phyloP scores from a whole-genome alignment of 2,113 vertebrate species.

The Gavia stellata region DNA sequence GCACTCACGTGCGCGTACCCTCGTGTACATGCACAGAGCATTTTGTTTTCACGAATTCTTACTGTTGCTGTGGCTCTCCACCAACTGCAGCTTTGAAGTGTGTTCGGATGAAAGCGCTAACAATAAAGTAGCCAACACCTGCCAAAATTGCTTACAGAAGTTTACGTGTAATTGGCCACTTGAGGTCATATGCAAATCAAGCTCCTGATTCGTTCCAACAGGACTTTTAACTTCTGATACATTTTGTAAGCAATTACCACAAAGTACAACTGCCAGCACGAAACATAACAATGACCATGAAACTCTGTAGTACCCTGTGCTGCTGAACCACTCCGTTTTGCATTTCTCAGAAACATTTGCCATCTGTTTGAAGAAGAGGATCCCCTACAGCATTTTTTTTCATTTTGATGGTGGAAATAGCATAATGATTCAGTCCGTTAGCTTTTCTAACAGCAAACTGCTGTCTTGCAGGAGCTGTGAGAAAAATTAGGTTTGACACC shows the following conservation, averaged over 20 bases:
- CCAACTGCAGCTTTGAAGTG: background rate
- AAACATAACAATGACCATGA: background rate
- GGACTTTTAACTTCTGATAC: background rate
- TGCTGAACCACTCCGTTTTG: background rate
- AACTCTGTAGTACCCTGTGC: background rate
- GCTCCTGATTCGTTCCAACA: background rate
- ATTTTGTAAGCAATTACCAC: background rate
- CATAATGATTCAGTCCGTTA: background rate
- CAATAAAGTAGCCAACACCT: background rate
- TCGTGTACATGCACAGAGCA: fast-evolving
- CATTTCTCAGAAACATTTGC: background rate
- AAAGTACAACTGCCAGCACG: background rate
- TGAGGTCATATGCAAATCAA: background rate
- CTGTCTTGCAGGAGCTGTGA: background rate
- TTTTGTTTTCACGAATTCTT: background rate
- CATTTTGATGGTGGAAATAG: background rate
- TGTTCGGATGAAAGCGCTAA: fast-evolving
- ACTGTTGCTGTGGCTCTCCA: background rate
- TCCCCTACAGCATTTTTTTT: background rate
- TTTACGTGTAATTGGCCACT: background rate
- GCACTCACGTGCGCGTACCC: too few species aligned
- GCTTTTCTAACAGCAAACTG: background rate
- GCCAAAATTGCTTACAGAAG: background rate
- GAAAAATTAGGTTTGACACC: background rate
- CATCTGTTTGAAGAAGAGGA: background rate